These are phyloP conservation scores for Lineus longissimus DNA, from an alignment of 1,140 invertebrate genomes.

Conservation along the genomic window DNA sequence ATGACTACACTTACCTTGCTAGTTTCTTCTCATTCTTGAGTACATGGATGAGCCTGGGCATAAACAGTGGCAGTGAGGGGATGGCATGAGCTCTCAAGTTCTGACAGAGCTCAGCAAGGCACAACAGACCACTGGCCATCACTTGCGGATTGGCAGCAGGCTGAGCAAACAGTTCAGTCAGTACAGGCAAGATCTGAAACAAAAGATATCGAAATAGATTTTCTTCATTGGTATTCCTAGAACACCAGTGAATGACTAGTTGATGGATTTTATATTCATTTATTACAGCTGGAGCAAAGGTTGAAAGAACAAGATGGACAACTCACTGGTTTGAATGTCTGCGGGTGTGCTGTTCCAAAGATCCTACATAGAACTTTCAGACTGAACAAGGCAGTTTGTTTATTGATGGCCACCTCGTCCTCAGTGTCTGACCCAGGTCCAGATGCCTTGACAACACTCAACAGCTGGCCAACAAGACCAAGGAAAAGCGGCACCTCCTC, in stretches of 20 bases:
- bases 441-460: conserved; percentile 58
- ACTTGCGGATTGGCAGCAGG: conserved; percentile 26
- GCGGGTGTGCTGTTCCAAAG: conserved; percentile 51
- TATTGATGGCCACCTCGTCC: conserved; percentile 58
- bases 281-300: too few species aligned
- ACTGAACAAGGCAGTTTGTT: conserved; percentile 76
- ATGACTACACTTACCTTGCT: conserved; percentile 15
- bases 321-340: conserved; percentile 3
- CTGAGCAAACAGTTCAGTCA: conserved; percentile 28
- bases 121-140: conserved; percentile 60
- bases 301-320: too few species aligned
- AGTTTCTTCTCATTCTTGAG: conserved; percentile 26
- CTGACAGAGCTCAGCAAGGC: conserved; percentile 70
- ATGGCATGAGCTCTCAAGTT: conserved; percentile 72
- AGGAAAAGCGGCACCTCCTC: conserved; percentile 58
- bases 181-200: conserved; percentile 35
- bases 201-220: conserved; percentile 7
- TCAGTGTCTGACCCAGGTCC: conserved; percentile 9
- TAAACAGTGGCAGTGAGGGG: conserved; percentile 67
- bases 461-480: conserved; percentile 62
- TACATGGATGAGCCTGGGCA: conserved; percentile 66
- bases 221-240: neutral
- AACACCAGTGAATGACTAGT: too few species aligned
- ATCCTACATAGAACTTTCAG: conserved; percentile 74
- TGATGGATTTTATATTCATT: too few species aligned